phyloP scores from a whole-genome alignment of 2,888 invertebrate species.

The Litoditis marina region DNA sequence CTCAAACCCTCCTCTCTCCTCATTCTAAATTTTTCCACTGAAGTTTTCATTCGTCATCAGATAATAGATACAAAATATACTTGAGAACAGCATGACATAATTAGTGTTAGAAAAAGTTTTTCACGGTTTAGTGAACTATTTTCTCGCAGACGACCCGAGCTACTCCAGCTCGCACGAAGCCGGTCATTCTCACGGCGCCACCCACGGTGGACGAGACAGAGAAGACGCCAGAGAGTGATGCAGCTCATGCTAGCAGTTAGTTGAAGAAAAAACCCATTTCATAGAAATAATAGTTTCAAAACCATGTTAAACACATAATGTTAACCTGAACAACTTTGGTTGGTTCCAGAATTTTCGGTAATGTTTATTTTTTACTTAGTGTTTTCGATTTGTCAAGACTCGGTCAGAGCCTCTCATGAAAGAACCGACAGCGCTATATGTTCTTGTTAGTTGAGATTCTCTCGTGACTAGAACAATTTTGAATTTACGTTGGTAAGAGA shows the following conservation, averaged over 20 bases:
- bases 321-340: neutral
- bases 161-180: neutral
- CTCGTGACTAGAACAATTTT: too few species aligned
- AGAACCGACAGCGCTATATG: too few species aligned
- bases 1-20: neutral
- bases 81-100: neutral
- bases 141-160: neutral
- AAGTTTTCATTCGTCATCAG: neutral
- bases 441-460: too few species aligned
- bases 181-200: slow-evolving; percentile 10
- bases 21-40: too few species aligned
- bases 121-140: too few species aligned
- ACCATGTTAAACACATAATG: too few species aligned
- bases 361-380: too few species aligned
- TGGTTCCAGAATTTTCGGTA: too few species aligned
- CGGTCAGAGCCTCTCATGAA: too few species aligned
- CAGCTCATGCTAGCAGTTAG: neutral
- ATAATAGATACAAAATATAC: neutral
- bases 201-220: slow-evolving; percentile 5
- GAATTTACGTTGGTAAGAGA: too few species aligned
- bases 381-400: too few species aligned
- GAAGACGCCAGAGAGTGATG: neutral
- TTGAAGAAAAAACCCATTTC: neutral
- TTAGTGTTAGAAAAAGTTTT: neutral
- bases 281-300: too few species aligned